Evolutionary conservation across 2,797 vertebrate genomes (phyloP).

Genomic region (Gymnothorax reevesii): DNA sequence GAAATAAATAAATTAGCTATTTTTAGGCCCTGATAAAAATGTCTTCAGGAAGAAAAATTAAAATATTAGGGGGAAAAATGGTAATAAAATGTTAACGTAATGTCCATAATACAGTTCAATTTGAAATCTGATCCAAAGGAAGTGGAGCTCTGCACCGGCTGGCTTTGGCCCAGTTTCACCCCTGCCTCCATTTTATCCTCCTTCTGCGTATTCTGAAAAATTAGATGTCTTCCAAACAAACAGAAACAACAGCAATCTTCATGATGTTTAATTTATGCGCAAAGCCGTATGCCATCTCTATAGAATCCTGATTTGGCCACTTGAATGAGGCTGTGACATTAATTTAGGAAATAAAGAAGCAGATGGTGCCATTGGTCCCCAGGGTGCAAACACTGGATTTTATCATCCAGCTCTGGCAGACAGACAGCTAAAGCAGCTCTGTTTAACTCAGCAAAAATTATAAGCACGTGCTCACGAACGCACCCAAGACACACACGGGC

Average conservation of each 20-base stretch:
- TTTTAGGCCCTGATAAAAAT: no score
- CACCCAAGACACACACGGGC: background rate
- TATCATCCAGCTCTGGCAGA: slow-evolving; percentile 11
- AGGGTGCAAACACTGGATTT: slow-evolving; percentile 27
- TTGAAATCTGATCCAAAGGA: no score
- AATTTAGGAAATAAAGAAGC: slow-evolving; percentile 26
- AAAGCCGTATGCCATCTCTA: slow-evolving; percentile 18
- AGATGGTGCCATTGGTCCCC: slow-evolving; percentile 31
- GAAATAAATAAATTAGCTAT: no score
- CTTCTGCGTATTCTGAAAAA: background rate
- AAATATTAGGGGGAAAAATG: no score
- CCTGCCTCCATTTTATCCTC: background rate
- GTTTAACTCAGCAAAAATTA: slow-evolving; percentile 7
- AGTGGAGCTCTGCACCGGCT: no score
- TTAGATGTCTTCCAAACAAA: background rate
- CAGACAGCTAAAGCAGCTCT: slow-evolving; percentile 14
- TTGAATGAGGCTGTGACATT: slow-evolving; percentile 22
- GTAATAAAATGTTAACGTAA: no score
- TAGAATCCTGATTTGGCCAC: slow-evolving; percentile 7
- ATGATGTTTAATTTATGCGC: slow-evolving; percentile 17
- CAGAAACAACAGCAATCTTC: background rate
- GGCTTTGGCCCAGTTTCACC: no score
- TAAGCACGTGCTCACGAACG: background rate
- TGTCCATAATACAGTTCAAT: no score
- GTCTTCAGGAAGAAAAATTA: no score